phyloP scores from a whole-genome alignment of 2,797 vertebrate genomes.

The Enteromius treurensis region DNA sequence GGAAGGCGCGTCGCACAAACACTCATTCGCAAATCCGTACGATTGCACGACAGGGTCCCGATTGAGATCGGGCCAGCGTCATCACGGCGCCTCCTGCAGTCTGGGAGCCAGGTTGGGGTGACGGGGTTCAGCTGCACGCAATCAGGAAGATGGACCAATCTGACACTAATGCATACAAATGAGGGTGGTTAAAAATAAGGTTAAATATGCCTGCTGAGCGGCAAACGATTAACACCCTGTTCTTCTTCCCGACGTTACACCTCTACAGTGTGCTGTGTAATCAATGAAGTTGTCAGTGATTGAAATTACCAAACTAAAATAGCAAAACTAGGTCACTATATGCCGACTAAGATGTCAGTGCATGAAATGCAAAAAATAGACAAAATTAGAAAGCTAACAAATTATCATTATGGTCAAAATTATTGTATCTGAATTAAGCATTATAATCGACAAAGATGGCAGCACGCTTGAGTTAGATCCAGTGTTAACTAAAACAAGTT shows the following conservation, averaged over 20 bases:
- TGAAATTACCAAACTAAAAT: not conserved
- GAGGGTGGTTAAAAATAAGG: not conserved
- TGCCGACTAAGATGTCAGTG: not conserved
- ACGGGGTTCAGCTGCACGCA: not conserved
- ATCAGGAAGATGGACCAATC: not conserved
- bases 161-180: not conserved
- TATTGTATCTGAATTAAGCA: not conserved
- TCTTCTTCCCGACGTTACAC: not conserved
- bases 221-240: not conserved
- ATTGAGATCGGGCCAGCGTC: not conserved
- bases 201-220: not conserved
- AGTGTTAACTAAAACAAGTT: not conserved
- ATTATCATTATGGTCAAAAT: not conserved
- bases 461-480: not conserved
- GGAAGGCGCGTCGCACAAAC: conserved; percentile 52
- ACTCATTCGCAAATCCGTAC: conserved; percentile 8
- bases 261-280: not conserved
- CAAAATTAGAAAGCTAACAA: not conserved
- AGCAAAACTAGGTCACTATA: not conserved
- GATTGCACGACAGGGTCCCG: not conserved
- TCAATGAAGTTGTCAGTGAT: not conserved
- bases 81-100: conserved; percentile 29
- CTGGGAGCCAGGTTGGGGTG: not conserved
- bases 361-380: not conserved
- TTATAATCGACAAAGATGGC: not conserved